Conservation (phyloP, 1,140 invertebrate species). For the Odontomachus brunneus region DNA sequence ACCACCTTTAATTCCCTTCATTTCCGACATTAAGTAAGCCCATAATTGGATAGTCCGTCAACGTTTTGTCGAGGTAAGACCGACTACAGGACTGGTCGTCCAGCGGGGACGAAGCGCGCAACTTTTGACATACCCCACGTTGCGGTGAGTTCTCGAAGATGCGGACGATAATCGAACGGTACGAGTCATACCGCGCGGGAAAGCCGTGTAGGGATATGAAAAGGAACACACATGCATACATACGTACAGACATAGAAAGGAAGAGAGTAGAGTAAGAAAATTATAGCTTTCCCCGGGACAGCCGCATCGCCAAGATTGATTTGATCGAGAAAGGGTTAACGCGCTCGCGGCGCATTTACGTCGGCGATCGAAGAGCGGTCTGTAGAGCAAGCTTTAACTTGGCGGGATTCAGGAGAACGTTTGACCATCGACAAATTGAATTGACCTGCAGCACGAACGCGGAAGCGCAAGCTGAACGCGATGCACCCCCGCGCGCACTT, state of each 20-base stretch:
- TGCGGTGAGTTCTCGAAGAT: neutral
- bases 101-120: neutral
- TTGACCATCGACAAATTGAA: slow-evolving; percentile 76
- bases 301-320: slow-evolving; percentile 49
- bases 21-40: neutral
- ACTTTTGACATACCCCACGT: too few species aligned
- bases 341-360: slow-evolving; percentile 14
- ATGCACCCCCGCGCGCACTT: slow-evolving; percentile 62
- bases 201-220: neutral
- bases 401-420: slow-evolving; percentile 29
- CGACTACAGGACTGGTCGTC: neutral
- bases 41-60: neutral
- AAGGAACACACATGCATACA: neutral
- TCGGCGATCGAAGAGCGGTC: neutral
- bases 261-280: slow-evolving; percentile 38
- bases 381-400: slow-evolving; percentile 15
- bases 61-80: neutral
- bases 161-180: slow-evolving; percentile 1
- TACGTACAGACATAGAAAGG: too few species aligned
- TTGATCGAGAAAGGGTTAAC: slow-evolving; percentile 42
- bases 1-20: slow-evolving; percentile 18
- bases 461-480: too few species aligned
- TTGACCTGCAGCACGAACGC: slow-evolving; percentile 71
- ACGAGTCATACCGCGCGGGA: neutral
- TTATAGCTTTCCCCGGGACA: slow-evolving; percentile 18